Base-by-base conservation (phyloP, 1,140 invertebrate genomes). In the Piezodorus guildinii region DNA sequence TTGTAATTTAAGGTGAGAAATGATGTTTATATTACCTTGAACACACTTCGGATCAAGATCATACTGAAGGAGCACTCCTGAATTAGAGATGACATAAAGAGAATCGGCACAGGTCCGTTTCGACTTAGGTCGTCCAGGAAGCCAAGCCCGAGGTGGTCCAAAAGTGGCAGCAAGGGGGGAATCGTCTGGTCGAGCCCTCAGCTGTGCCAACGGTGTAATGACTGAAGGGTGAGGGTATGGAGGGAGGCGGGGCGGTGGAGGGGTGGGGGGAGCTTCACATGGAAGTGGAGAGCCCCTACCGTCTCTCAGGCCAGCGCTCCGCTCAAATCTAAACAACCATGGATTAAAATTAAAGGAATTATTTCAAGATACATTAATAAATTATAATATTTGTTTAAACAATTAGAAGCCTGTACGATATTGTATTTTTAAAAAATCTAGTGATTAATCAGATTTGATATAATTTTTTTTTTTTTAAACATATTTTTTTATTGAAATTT, bases 51-150 rank as follows among this genome's bases (percentile, higher is more conserved):
- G 91, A 71, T 96, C 89, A 68, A 98, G 78, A 73, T 90, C 83
- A 68, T 97, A 95, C 72, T 97, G 92, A 65, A 94, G 82, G 68
- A 98, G 80, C 63, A 82, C 85, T 25, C 93, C 94, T 71, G 88
- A 85, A 67, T 88, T 90, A 45, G 89, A 86, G 82, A 94, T 89
- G 2, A 96, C 81, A 73, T 94, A 96, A 1, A 97, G 78, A 17
- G 91, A 90, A 71, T 94, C 90, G 4, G 89, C 64, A 17, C 21
- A 54, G 8, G 44, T 60, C 14, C 46, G 15, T n/a, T 58, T 27
- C 15, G 62, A 46, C 10, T 58, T 25, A 16, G 49, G 52, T 3
- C 59, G 34, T 1, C 72, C 77, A 64, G 86, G 80, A 19, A 86
- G 78, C 85, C 86, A 87, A 1, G 86, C 85, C 59, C 89, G 76